These are phyloP conservation scores for Morelia viridis DNA, from an alignment of 2,797 vertebrate species.

Conservation along the genomic window DNA sequence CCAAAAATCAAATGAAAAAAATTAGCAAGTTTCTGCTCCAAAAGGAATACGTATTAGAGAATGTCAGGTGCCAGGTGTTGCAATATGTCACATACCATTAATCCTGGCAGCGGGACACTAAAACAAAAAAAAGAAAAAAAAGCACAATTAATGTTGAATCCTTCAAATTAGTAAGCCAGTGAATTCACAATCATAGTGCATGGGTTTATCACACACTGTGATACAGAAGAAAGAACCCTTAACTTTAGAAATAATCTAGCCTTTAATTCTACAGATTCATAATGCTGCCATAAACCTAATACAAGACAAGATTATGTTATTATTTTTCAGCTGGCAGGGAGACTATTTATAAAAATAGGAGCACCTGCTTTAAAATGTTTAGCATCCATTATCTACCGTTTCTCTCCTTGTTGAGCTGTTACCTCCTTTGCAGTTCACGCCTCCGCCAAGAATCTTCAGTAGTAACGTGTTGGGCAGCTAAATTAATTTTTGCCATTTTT, in stretches of 20 bases:
- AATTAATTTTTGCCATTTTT: neutral
- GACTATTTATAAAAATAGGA: neutral
- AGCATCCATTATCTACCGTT: neutral
- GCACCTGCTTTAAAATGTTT: neutral
- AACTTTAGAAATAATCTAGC: neutral
- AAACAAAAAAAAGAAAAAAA: neutral
- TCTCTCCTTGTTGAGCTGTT: neutral
- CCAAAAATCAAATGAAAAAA: neutral
- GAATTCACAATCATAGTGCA: neutral
- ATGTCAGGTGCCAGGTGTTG: too few relatives aligned
- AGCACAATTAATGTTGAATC: neutral
- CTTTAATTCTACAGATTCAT: neutral
- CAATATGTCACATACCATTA: conserved; percentile 18
- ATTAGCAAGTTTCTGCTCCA: neutral
- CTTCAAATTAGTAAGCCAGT: neutral
- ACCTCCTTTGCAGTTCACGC: neutral
- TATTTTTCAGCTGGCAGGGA: neutral
- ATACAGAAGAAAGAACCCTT: neutral
- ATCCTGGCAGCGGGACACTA: conserved; percentile 12
- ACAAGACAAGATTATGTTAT: neutral
- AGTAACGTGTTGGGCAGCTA: neutral
- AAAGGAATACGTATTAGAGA: neutral
- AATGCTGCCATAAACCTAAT: neutral
- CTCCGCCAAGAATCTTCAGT: neutral
- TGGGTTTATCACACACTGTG: neutral